Percentiles rank a stretch among this genome's conserved stretches.
Conservation (phyloP, 2,888 invertebrate genomes). For the Allygus modestus region DNA sequence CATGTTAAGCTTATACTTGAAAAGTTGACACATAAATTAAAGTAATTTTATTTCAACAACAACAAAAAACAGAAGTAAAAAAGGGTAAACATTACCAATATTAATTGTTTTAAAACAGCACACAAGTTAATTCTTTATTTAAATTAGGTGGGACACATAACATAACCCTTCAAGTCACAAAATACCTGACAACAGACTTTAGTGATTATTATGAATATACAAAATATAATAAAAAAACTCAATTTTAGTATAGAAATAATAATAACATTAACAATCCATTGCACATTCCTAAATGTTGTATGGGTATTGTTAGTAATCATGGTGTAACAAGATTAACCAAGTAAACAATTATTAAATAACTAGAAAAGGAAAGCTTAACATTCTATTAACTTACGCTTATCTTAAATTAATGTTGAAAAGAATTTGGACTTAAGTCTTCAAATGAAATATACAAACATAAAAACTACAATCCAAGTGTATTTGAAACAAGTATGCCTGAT, state of each 20-base stretch:
- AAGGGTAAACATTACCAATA: neutral
- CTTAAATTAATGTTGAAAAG: too few relatives aligned
- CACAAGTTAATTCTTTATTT: neutral
- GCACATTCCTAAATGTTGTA: conserved; percentile 53
- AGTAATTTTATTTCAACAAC: too few relatives aligned
- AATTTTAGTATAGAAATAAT: neutral
- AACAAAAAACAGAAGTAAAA: neutral
- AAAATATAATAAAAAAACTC: neutral
- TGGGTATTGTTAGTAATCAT: neutral
- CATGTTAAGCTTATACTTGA: neutral
- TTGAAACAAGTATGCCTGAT: conserved; percentile 24
- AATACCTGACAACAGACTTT: neutral
- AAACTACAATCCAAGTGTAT: conserved; percentile 36
- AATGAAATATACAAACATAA: neutral
- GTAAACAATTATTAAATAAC: neutral
- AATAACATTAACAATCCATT: conserved; percentile 22
- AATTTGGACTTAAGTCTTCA: neutral
- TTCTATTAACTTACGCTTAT: neutral
- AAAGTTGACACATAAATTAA: too few relatives aligned
- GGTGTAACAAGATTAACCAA: neutral
- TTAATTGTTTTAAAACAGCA: neutral
- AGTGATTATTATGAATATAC: conserved; percentile 52
- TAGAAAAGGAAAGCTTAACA: neutral
- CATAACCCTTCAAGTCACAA: neutral
- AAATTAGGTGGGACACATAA: neutral